These are phyloP conservation scores for Clostera curtula DNA, from an alignment of 2,888 invertebrate genomes.

Conservation along the genomic window DNA sequence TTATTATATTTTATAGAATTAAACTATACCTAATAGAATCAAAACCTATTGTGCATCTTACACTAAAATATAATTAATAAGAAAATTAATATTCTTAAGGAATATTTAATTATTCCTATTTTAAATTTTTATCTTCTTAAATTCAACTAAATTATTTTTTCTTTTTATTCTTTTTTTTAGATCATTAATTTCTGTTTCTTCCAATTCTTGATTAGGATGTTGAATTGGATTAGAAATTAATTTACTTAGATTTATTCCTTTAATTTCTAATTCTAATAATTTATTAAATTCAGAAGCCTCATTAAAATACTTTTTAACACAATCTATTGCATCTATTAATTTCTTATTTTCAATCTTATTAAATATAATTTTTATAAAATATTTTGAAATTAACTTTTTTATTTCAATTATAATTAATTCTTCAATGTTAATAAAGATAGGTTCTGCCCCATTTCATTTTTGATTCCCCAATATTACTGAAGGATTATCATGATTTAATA, in stretches of 20 bases:
- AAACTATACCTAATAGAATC: conserved; percentile 76
- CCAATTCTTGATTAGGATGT: conserved; percentile 56
- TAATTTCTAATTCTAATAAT: conserved; percentile 68
- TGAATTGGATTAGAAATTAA: conserved; percentile 80
- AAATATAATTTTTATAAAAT: conserved; percentile 47
- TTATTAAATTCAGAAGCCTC: conserved; percentile 68
- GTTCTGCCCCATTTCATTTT: conserved; percentile 74
- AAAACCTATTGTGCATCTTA: conserved; percentile 78
- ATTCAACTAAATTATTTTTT: conserved; percentile 69
- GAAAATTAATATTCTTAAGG: conserved; percentile 43
- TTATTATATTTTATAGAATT: conserved; percentile 78
- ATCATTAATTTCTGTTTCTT: conserved; percentile 49
- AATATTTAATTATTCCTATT: conserved; percentile 70
- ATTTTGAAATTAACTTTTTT: conserved; percentile 39
- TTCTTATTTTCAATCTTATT: conserved; percentile 65
- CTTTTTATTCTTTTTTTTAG: conserved; percentile 70
- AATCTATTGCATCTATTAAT: conserved; percentile 74
- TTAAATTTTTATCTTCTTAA: conserved; percentile 63
- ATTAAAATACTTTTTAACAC: conserved; percentile 76
- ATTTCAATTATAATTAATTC: conserved; percentile 48
- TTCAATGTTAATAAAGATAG: conserved; percentile 71
- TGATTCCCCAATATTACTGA: conserved; percentile 77
- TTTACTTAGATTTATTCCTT: conserved; percentile 75
- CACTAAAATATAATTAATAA: conserved; percentile 70
- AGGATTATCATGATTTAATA: conserved; percentile 73